phyloP scores from a whole-genome alignment of 2,797 vertebrate species.

The Darevskia nairensis region DNA sequence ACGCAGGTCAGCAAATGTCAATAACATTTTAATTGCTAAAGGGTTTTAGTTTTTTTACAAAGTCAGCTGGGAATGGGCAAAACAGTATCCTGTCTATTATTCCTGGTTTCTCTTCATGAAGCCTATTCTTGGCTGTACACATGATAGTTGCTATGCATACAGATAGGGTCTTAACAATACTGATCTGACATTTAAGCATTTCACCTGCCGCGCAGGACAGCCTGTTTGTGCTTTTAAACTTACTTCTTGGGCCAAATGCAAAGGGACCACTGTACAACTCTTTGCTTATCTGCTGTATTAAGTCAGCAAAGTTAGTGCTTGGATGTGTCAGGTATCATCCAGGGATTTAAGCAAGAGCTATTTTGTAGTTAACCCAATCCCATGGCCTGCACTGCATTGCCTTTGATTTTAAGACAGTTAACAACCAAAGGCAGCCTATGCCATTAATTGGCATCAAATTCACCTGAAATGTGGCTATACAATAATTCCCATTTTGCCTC shows the following conservation, averaged over 20 bases:
- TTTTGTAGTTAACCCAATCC: slow-evolving; percentile 81
- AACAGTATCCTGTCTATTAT: slow-evolving; percentile 79
- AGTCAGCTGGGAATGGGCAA: slow-evolving; percentile 76
- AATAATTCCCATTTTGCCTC: slow-evolving; percentile 71
- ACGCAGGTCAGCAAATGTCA: slow-evolving; percentile 72
- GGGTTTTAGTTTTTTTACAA: slow-evolving; percentile 54
- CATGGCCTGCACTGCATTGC: slow-evolving; percentile 73
- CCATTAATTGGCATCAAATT: slow-evolving; percentile 80
- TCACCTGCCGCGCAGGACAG: slow-evolving; percentile 75
- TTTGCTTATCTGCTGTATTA: slow-evolving; percentile 78
- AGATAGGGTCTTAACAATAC: slow-evolving; percentile 81
- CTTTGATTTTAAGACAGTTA: slow-evolving; percentile 81
- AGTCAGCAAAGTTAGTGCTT: slow-evolving; percentile 77
- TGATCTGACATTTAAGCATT: slow-evolving; percentile 82
- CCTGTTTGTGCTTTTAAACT: slow-evolving; percentile 79
- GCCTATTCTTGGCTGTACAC: slow-evolving; percentile 75
- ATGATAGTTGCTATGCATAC: slow-evolving; percentile 79
- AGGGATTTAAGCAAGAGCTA: slow-evolving; percentile 80
- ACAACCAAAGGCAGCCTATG: slow-evolving; percentile 70
- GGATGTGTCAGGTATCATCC: slow-evolving; percentile 83
- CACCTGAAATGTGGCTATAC: slow-evolving; percentile 68
- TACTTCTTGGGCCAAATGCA: slow-evolving; percentile 80
- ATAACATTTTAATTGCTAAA: slow-evolving; percentile 77
- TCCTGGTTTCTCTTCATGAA: slow-evolving; percentile 76
- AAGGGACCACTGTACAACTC: slow-evolving; percentile 82